These are phyloP conservation scores for Lasioglossum villosulum DNA, from an alignment of 2,888 invertebrate species.

Conservation along the genomic window DNA sequence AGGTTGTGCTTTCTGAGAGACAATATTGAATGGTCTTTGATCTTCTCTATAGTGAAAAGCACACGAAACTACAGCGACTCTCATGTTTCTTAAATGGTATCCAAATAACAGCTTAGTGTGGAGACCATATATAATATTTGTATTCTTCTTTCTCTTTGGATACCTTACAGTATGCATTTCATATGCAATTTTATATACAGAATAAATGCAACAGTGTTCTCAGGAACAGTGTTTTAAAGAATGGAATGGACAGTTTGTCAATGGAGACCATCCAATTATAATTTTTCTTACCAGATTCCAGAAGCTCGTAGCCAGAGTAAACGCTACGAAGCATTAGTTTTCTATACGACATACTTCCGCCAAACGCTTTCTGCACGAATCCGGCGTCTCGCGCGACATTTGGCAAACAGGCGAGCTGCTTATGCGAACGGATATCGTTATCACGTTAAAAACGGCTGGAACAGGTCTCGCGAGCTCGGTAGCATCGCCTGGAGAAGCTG, in stretches of 20 bases:
- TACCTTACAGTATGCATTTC: neutral
- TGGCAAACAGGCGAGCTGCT: neutral
- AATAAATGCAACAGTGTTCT: neutral
- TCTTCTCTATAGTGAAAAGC: neutral
- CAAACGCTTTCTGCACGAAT: neutral
- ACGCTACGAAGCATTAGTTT: neutral
- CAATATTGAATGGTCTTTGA: neutral
- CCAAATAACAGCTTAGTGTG: neutral
- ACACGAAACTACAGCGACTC: neutral
- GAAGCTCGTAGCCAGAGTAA: neutral
- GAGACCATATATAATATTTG: neutral
- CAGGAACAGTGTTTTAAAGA: neutral
- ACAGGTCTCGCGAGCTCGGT: neutral
- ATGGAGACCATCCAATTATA: neutral
- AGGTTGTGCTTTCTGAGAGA: neutral
- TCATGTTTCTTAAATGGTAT: neutral
- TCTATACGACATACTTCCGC: neutral
- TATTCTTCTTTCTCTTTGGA: neutral
- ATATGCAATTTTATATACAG: neutral
- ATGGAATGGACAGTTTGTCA: neutral
- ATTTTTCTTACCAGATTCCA: neutral
- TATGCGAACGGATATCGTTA: slow-evolving; percentile 10
- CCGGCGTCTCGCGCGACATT: neutral
- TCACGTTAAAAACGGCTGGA: neutral
- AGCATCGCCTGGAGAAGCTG: neutral